Conservation (phyloP, 2,797 vertebrate species). For the Notamacropus eugenii region DNA sequence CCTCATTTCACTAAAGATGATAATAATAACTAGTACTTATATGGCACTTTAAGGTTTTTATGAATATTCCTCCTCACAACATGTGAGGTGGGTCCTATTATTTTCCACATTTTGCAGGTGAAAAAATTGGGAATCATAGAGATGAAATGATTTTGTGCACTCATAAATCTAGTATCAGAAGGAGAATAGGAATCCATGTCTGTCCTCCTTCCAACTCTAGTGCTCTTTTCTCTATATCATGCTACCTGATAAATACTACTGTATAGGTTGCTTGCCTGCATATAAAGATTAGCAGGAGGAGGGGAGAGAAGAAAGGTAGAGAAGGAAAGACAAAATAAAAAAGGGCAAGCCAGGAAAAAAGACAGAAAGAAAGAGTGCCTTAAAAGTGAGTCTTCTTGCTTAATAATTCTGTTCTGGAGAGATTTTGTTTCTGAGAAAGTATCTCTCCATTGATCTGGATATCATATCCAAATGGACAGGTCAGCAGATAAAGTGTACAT, state of each 20-base stretch:
- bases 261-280: not conserved
- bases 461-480: not conserved
- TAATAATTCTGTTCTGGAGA: not conserved
- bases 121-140: not conserved
- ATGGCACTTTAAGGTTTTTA: not conserved
- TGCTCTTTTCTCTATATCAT: not conserved
- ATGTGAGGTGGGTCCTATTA: not conserved
- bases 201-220: not conserved
- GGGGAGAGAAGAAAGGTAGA: not conserved
- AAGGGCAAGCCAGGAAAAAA: not conserved
- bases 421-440: not conserved
- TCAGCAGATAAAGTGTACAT: not conserved
- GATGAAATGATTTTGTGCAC: not conserved
- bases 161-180: not conserved
- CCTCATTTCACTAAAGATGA: not conserved
- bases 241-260: not conserved
- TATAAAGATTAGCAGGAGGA: not conserved
- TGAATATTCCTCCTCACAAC: not conserved
- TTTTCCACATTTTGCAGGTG: not conserved
- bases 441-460: not conserved
- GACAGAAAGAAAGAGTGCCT: not conserved
- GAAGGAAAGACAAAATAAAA: not conserved
- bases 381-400: not conserved
- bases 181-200: not conserved
- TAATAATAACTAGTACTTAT: not conserved